Percentiles rank a stretch among this genome's conserved stretches.
Evolutionary conservation across 2,113 vertebrate species (phyloP).

Genomic region (Ibidorhyncha struthersii): DNA sequence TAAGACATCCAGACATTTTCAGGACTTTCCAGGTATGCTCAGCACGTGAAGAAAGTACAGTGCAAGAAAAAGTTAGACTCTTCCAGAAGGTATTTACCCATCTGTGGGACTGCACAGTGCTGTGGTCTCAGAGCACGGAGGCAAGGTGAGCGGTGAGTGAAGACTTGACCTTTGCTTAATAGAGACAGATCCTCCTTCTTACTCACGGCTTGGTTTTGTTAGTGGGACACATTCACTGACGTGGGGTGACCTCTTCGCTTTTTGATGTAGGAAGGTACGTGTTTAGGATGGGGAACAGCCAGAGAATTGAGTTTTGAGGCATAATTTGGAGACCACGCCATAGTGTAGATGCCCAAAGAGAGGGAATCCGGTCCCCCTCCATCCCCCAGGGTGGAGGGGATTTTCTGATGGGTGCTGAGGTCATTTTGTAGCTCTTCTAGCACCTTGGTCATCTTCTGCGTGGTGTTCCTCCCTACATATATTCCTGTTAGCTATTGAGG

Average conservation of each 20-base stretch:
- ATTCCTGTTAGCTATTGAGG: background rate
- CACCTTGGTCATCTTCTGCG: background rate
- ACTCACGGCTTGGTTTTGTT: background rate
- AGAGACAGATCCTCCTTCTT: background rate
- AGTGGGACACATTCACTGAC: background rate
- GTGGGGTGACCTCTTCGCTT: background rate
- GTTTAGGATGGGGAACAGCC: background rate
- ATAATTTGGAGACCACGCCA: too few species aligned
- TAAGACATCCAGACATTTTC: background rate
- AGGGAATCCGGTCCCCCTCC: background rate
- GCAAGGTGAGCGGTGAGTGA: background rate
- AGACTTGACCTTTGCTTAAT: background rate
- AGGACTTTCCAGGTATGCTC: background rate
- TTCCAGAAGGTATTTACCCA: background rate
- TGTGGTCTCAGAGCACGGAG: background rate
- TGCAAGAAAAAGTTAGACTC: background rate
- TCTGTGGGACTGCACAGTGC: background rate
- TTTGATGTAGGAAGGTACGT: background rate
- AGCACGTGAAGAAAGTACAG: background rate
- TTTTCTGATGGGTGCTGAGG: background rate
- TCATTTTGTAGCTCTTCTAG: background rate
- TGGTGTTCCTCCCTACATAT: background rate
- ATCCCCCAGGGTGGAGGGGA: background rate
- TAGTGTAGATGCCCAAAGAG: background rate
- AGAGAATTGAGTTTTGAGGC: background rate